Conservation (phyloP, 2,797 vertebrate genomes). For the Gouania willdenowi region DNA sequence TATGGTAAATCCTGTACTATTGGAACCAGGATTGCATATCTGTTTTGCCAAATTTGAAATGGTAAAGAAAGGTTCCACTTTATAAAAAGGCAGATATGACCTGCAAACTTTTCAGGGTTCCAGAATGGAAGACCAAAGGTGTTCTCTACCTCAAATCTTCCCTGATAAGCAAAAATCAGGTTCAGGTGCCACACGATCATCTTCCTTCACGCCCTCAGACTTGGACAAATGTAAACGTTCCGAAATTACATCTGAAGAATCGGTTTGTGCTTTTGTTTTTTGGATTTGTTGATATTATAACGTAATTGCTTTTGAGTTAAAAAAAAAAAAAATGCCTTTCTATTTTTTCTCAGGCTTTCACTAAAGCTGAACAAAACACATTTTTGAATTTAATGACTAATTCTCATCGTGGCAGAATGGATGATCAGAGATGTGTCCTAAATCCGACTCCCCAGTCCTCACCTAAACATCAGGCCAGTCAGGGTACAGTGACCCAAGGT, state of each 20-base stretch:
- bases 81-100: neutral
- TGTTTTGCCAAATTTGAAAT: neutral
- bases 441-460: slow-evolving; percentile 26
- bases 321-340: neutral
- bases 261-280: slow-evolving; percentile 21
- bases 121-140: slow-evolving; percentile 74
- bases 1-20: too few species aligned
- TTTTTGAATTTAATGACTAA: slow-evolving; percentile 77
- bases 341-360: slow-evolving; percentile 13
- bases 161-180: neutral
- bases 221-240: slow-evolving; percentile 22
- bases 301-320: neutral
- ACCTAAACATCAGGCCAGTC: slow-evolving; percentile 29
- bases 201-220: slow-evolving; percentile 51
- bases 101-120: slow-evolving; percentile 54
- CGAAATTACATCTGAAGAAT: slow-evolving; percentile 30
- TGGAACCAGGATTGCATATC: neutral
- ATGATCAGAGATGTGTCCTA: slow-evolving; percentile 77
- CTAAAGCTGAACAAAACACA: slow-evolving; percentile 64
- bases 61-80: too few species aligned
- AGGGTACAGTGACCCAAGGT: slow-evolving; percentile 39
- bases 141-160: slow-evolving; percentile 50
- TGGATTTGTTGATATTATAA: neutral
- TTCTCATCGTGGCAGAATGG: slow-evolving; percentile 74
- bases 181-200: slow-evolving; percentile 26